Conservation (phyloP, 2,113 vertebrate genomes). For the Grantiella picta region DNA sequence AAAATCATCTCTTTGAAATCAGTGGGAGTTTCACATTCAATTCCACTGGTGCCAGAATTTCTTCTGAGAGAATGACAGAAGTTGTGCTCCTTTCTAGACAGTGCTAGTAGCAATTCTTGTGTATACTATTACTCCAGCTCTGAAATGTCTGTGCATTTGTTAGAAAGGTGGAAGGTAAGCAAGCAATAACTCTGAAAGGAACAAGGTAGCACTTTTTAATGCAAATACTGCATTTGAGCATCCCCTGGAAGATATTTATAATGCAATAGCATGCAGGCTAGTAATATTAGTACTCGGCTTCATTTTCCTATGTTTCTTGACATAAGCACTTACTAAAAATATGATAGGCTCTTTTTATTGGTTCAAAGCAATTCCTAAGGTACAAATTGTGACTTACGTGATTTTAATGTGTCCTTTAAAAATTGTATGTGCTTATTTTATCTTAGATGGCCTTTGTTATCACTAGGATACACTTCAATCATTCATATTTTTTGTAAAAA, state of each 20-base stretch:
- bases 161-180: not conserved
- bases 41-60: not conserved
- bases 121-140: not conserved
- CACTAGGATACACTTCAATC: not conserved
- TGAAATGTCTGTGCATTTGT: not conserved
- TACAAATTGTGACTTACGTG: not conserved
- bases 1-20: not conserved
- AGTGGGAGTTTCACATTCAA: not conserved
- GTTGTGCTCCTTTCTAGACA: not conserved
- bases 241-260: not conserved
- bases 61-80: not conserved
- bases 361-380: conserved; percentile 5
- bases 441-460: not conserved
- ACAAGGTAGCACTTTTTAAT: not conserved
- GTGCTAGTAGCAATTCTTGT: not conserved
- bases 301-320: not conserved
- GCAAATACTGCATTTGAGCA: not conserved
- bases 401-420: conserved; percentile 3
- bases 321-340: not conserved
- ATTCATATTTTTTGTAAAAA: not conserved
- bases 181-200: not conserved
- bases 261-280: conserved; percentile 7
- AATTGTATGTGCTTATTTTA: conserved; percentile 58
- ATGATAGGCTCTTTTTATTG: not conserved
- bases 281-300: not conserved